Conservation (phyloP, 2,113 vertebrate species). For the Meles meles region DNA sequence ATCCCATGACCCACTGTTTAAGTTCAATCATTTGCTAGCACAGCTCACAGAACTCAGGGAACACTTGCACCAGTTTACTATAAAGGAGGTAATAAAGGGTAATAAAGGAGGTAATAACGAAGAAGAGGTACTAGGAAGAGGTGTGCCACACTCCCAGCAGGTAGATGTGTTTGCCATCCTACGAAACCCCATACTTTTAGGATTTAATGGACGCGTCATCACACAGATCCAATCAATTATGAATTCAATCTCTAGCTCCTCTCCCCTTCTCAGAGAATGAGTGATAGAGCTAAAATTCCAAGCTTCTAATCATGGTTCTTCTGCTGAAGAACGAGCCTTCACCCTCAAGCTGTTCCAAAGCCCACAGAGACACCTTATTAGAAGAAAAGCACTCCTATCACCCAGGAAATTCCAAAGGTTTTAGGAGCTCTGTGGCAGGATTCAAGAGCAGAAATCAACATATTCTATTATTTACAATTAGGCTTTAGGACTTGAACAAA, state of each 20-base stretch:
- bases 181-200: not conserved
- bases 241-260: not conserved
- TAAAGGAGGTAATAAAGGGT: too few relatives aligned
- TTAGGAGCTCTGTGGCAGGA: not conserved
- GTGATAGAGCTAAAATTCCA: not conserved
- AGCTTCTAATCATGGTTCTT: not conserved
- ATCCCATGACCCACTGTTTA: not conserved
- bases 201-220: not conserved
- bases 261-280: not conserved
- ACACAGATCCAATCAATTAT: too few relatives aligned
- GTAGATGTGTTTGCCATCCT: not conserved
- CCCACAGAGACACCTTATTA: not conserved
- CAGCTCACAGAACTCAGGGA: not conserved
- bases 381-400: not conserved
- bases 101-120: not conserved
- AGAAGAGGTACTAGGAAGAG: not conserved
- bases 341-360: not conserved
- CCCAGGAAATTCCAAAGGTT: not conserved
- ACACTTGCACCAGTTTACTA: not conserved
- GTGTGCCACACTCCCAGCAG: not conserved
- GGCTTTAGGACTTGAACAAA: not conserved
- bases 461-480: not conserved
- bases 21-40: not conserved
- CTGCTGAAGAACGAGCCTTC: not conserved
- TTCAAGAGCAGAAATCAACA: not conserved